phyloP scores from a whole-genome alignment of 2,113 vertebrate genomes.

The Merops nubicus region DNA sequence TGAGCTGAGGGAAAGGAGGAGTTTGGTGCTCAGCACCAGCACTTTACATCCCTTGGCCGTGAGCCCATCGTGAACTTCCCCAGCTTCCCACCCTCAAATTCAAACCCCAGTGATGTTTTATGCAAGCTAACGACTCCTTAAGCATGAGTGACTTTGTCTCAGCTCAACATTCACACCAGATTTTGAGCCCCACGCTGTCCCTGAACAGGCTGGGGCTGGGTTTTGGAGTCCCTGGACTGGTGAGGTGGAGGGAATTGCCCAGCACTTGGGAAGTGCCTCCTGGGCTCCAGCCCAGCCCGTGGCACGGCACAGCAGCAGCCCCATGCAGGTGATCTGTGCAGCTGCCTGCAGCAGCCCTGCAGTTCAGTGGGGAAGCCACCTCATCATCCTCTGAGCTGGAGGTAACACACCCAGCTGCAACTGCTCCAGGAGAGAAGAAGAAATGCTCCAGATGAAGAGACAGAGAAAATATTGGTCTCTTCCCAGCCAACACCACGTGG shows the following conservation, averaged over 20 bases:
- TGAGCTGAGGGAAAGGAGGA: neutral
- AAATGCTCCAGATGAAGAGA: neutral
- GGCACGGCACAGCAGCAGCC: neutral
- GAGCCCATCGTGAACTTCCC: neutral
- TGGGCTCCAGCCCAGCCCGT: neutral
- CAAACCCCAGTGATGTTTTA: neutral
- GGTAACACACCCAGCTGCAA: neutral
- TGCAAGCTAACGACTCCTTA: rapidly evolving
- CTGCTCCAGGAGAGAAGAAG: neutral
- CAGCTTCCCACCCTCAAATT: neutral
- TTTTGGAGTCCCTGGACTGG: neutral
- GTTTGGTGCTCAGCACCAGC: neutral
- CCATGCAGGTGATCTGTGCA: neutral
- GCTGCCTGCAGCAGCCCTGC: neutral
- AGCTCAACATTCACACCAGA: neutral
- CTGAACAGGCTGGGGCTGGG: neutral
- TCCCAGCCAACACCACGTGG: neutral
- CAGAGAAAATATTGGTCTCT: neutral
- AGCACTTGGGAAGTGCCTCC: neutral
- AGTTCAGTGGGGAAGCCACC: neutral
- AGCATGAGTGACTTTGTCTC: neutral
- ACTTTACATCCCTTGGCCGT: rapidly evolving
- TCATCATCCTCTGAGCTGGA: neutral
- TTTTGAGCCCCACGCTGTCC: neutral
- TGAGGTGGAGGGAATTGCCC: neutral